Evolutionary conservation across 2,888 invertebrate genomes (phyloP).

Genomic region (Andrena haemorrhoa): DNA sequence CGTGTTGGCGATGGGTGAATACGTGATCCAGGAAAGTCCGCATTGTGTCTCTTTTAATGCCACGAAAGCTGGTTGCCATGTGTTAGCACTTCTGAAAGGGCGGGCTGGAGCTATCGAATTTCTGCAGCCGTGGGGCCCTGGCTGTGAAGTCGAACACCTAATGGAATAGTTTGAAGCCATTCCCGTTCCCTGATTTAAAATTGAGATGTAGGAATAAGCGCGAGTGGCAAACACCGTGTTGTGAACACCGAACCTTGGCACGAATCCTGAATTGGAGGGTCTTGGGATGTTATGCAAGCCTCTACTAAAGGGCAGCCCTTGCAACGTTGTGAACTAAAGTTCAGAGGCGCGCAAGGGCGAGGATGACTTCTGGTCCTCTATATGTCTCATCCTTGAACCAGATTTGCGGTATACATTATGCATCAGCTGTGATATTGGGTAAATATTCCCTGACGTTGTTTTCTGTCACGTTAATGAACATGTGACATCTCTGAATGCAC

Average conservation of each 20-base stretch:
- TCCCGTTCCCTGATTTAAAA: neutral
- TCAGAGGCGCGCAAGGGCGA: too few species aligned
- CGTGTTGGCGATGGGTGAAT: neutral
- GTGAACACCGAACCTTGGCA: too few species aligned
- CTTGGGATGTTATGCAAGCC: too few species aligned
- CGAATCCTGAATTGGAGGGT: too few species aligned
- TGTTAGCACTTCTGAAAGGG: neutral
- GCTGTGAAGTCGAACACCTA: neutral
- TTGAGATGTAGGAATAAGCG: too few species aligned
- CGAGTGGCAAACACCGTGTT: too few species aligned
- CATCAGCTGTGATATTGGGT: neutral
- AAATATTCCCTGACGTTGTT: neutral
- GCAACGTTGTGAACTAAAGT: too few species aligned
- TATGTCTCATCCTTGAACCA: conserved; percentile 14
- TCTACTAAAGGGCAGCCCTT: too few species aligned
- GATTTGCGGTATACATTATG: neutral
- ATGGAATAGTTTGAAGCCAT: neutral
- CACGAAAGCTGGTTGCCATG: neutral
- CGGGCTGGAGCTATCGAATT: neutral
- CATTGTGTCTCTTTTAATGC: neutral
- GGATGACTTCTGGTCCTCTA: neutral
- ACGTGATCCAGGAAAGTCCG: neutral
- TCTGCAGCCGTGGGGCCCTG: neutral
- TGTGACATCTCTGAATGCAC: too few species aligned
- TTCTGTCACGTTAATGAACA: neutral